Base-by-base conservation (phyloP, 1,140 invertebrate species). In the Drosophila carrolli region DNA sequence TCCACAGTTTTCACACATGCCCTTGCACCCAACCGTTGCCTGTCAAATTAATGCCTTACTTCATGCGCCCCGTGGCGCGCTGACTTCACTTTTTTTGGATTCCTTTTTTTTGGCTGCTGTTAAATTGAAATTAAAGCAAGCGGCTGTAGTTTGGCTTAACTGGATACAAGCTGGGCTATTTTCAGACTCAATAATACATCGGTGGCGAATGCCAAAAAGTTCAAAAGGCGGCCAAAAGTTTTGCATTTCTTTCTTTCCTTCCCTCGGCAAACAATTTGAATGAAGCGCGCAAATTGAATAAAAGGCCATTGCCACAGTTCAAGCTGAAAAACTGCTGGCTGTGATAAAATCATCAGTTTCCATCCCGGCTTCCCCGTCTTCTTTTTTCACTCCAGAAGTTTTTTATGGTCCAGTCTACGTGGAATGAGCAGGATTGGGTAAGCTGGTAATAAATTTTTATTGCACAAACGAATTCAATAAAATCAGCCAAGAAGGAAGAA, bases 291-390 rank as follows among this genome's bases (percentile, higher is more conserved):
- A 82, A 82, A 82, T 83, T 83, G 80, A 82, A 82, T 83, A 82
- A 82, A 82, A 70, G 70, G 75, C 46, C 80, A 82, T 78, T 59
- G 68, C 74, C 79, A 61, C 63, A 78, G 80, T 67, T 82, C 75
- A 82, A 82, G 80, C 80, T 68, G 68, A 83, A 83, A 82, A 82
- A 83, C 58, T 82, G 80, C 74, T 78, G 80, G 79, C 62, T 48
- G 70, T 83, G 80, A 82, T 82, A 82, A 82, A 82, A 81, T 82
- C 79, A 82, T 81, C 74, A 81, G 79, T 70, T 81, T 72, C 48
- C 74, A 54, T 40, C 51, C 66, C n/a, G 38, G 41, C 37, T 43
- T 60, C 51, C 53, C 41, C 14, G 5, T 29, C 53, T 44, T 47
- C 40, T 27, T 54, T 38, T 38, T 40, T 47, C 19, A 11, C 46